phyloP scores from a whole-genome alignment of 2,797 vertebrate species.

The Mormyrus hasselquistii region DNA sequence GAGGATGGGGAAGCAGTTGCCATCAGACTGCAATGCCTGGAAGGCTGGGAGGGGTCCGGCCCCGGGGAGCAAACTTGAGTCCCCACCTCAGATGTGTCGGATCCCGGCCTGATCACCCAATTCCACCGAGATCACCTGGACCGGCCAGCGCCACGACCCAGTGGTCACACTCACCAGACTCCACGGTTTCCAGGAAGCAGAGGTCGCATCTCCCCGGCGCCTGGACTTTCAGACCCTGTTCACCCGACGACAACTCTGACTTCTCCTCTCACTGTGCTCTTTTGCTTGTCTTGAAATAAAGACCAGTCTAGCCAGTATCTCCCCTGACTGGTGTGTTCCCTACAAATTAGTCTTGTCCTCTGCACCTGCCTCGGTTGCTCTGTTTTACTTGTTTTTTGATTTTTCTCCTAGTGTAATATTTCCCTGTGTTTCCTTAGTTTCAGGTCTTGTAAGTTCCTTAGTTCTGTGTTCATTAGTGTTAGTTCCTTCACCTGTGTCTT shows the following conservation, averaged over 20 bases:
- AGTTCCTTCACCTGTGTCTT: background rate
- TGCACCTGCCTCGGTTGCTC: background rate
- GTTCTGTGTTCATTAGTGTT: background rate
- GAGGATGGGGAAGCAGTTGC: no score
- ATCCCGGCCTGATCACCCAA: background rate
- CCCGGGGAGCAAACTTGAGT: background rate
- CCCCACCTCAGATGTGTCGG: background rate
- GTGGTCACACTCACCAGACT: background rate
- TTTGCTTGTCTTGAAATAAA: background rate
- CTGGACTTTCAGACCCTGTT: background rate
- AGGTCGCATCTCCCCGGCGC: background rate
- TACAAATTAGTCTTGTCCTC: background rate
- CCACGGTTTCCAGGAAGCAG: no score
- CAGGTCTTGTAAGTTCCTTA: background rate
- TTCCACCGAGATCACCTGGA: background rate
- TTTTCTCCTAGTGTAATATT: background rate
- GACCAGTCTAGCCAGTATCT: background rate
- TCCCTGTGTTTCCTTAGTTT: background rate
- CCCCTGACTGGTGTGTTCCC: background rate
- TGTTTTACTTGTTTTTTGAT: background rate
- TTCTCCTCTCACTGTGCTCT: background rate
- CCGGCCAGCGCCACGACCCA: background rate
- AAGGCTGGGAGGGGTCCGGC: background rate
- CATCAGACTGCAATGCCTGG: no score
- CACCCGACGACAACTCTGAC: background rate